A percentile compares a stretch with the other conserved stretches of the same genome.
Evolutionary conservation across 2,797 vertebrate genomes (phyloP).

Genomic region (Melopsittacus undulatus): DNA sequence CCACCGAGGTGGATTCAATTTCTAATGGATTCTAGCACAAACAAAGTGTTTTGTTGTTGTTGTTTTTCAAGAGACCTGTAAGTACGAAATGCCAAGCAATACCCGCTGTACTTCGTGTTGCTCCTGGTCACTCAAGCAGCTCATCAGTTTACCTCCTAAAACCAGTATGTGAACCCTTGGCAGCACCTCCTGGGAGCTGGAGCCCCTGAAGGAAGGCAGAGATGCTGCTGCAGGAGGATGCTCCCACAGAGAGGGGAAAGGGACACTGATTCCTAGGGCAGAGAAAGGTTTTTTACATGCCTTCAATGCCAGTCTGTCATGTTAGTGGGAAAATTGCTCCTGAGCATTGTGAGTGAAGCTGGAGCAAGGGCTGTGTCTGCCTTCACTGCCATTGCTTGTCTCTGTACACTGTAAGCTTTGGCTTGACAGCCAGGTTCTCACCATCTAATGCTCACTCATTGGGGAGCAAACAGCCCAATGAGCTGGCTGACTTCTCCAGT

Average conservation of each 20-base stretch:
- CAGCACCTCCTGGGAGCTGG: neutral
- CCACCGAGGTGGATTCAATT: rapidly evolving
- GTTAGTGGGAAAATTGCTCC: neutral
- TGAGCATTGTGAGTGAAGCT: rapidly evolving
- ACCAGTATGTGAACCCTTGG: neutral
- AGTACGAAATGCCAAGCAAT: neutral
- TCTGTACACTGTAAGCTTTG: rapidly evolving
- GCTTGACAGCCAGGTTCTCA: neutral
- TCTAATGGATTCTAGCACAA: neutral
- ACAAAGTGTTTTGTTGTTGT: neutral
- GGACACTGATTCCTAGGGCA: neutral
- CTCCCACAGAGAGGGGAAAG: neutral
- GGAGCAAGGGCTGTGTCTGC: neutral
- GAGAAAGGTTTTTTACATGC: neutral
- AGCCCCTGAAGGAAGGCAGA: neutral
- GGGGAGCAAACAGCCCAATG: neutral
- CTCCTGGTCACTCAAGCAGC: neutral
- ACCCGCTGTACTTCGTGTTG: neutral
- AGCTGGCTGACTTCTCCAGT: neutral
- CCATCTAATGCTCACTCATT: rapidly evolving
- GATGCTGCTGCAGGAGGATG: neutral
- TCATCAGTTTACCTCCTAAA: neutral
- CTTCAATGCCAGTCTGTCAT: neutral
- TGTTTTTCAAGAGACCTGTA: neutral
- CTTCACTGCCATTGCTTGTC: neutral